Base-by-base conservation (phyloP, 2,888 invertebrate genomes). In the Drosophila lacicola region DNA sequence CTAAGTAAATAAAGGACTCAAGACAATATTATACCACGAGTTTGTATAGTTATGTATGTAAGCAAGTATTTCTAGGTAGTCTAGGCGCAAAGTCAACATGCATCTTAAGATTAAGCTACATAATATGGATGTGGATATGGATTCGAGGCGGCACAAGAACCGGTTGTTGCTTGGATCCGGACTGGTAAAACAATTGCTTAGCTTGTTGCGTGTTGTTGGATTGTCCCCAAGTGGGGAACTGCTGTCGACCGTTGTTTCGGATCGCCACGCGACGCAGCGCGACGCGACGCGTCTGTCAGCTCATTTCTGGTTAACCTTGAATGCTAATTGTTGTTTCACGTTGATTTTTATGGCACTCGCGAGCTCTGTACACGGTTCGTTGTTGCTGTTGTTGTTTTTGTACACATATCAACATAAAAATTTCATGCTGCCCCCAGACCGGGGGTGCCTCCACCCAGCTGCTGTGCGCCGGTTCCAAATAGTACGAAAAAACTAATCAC, bases 401-500 rank as follows among this genome's bases (percentile, higher is more conserved):
- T 62, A 44, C 71, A 67, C 77, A 79, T 85, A 89, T 85, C 80
- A 88, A 83, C 88, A 89, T 89, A 85, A 85, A 81, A 72, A 84
- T 76, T 84, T 84, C 70, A 84, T 84, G 84, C 69, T 84, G 71
- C 70, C 73, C 58, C 49, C 51, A n/a, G 34, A 55, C 29, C 44
- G 55, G 33, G 14, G 41, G 44, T 49, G 69, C 64, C 63, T 56
- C 3, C 64, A 66, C 42, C 21, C 33, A 25, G 29, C 50, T 49
- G 69, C 89, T 91, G 91, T 47, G 64, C 80, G 82, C 91, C 91
- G 86, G 82, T 77, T 84, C 77, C 77, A 88, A 82, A 90, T 90
- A 89, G 90, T 90, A 91, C 89, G 88, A 91, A 91, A 86, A 89
- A 89, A 90, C 90, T 89, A 89, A 89, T 90, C 89, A 88, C 82